Evolutionary conservation across 2,113 vertebrate genomes (phyloP), one percentile per base, ranked within the genome.

Genomic region (Piprites chloris): DNA sequence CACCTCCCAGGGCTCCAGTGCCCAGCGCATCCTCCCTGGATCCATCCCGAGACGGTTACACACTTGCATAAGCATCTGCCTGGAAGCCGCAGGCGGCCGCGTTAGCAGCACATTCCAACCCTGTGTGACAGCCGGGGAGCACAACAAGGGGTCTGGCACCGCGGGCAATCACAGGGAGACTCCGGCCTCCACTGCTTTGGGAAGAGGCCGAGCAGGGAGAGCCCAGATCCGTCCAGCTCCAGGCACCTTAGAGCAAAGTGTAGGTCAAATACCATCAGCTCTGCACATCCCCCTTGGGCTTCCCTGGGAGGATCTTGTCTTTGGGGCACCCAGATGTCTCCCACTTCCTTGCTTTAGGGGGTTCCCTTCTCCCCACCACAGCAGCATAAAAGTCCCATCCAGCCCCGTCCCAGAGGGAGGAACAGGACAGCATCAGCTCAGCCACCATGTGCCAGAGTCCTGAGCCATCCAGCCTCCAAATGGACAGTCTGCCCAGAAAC

Each of bases 401-500:
- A 84, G 28, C 39, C 50, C 41, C 1, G 4, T 33, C 15, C 32
- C 30, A 1, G 3, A 23, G 1, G 0, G 35, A 63, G 12, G 9
- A 82, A 61, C 17, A 39, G 49, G 49, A n/a, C 41, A 73, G 41
- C 24, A 37, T 26, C n/a, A 47, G 76, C 33, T 85, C 62, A 76
- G 53, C n/a, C 27, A 32, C 37, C 3, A 1, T 12, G 50, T 86
- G 52, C 39, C 49, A 55, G 61, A 78, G 68, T 44, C 75, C 71
- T 5, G 0, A 32, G 35, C 4, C 41, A 79, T 49, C 6, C 53
- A 79, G 88, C 28, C 32, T 77, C 63, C 90, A 93, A 69, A 78
- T 28, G 77, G 81, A 65, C 74, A 68, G 33, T 39, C 73, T 82
- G 85, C 90, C 56, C 90, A 85, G 81, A 75, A 85, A 71, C 47